Evolutionary conservation across 2,113 vertebrate species (phyloP), one percentile per base, ranked within the genome.

Genomic region (Takifugu flavidus): DNA sequence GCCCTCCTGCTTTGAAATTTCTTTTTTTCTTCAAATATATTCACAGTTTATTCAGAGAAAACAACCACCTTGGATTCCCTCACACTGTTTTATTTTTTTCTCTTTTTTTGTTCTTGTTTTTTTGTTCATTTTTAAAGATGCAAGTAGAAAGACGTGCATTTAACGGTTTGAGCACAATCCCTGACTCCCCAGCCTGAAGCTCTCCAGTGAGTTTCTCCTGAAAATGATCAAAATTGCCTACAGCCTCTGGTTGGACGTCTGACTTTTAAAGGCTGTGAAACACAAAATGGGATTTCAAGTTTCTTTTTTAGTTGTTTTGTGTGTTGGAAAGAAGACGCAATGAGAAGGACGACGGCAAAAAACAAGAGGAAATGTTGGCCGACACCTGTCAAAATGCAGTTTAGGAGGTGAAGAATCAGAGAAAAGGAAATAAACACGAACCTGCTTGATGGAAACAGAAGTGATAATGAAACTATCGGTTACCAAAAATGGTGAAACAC

Each of bases 91-190:
- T 67, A 65, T 85, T 87, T 76, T 49, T 84, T 84, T 74, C 53
- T 47, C 49, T 65, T 77, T 85, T 83, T 84, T 76, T 67, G 25
- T 73, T 70, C 6, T 70, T 68, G 84, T 86, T 61, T 77, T 84
- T 87, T 85, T 85, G 62, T 86, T 82, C 73, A 66, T 87, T 89
- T 89, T 91, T 86, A 80, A 86, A 90, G 90, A 90, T 92, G 90
- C 90, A 90, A 90, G 89, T 92, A 91, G 87, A 92, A 91, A 92
- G 86, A 91, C 90, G 91, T 92, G 91, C 91, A 91, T 89, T 85
- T 82, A 84, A 88, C 86, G 73, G 63, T 80, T 52, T 87, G 83
- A 80, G 83, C 82, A 81, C 85, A 87, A 84, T 84, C 87, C 83
- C 82, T 88, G 83, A 85, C 86, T 83, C 84, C 81, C 85, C 72